These are phyloP conservation scores for Villa cingulata DNA, from an alignment of 2,888 invertebrate species.

Conservation along the genomic window DNA sequence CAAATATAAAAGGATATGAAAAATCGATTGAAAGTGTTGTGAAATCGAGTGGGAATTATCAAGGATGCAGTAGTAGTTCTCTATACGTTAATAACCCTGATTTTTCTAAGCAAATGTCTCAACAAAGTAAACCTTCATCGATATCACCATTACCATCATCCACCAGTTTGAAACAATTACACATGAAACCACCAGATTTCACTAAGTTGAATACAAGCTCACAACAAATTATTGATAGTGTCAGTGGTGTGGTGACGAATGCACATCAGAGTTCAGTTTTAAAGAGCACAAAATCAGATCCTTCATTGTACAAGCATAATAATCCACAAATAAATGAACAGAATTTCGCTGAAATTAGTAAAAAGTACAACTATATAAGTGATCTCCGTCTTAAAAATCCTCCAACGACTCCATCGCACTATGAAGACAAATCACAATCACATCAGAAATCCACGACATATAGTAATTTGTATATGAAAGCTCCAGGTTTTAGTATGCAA, in stretches of 20 bases:
- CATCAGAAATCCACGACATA: neutral
- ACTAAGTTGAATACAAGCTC: conserved; percentile 7
- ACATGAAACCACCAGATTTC: conserved; percentile 17
- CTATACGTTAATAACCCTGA: conserved; percentile 15
- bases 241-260: neutral
- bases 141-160: neutral
- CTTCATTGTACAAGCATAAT: conserved; percentile 3
- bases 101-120: conserved; percentile 11
- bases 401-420: neutral
- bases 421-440: neutral
- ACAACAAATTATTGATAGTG: neutral
- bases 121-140: conserved; percentile 1
- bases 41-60: neutral
- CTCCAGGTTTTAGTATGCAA: conserved; percentile 14
- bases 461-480: conserved; percentile 14
- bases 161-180: conserved; percentile 12
- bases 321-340: conserved; percentile 10
- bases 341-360: conserved; percentile 18
- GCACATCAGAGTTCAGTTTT: neutral
- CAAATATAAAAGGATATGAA: neutral
- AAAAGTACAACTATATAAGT: conserved; percentile 17
- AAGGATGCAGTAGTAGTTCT: neutral
- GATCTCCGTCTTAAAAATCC: conserved; percentile 17
- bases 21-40: neutral
- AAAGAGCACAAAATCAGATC: conserved; percentile 8